These are phyloP conservation scores for Drosophila picticornis DNA, from an alignment of 2,888 invertebrate genomes.

Conservation along the genomic window DNA sequence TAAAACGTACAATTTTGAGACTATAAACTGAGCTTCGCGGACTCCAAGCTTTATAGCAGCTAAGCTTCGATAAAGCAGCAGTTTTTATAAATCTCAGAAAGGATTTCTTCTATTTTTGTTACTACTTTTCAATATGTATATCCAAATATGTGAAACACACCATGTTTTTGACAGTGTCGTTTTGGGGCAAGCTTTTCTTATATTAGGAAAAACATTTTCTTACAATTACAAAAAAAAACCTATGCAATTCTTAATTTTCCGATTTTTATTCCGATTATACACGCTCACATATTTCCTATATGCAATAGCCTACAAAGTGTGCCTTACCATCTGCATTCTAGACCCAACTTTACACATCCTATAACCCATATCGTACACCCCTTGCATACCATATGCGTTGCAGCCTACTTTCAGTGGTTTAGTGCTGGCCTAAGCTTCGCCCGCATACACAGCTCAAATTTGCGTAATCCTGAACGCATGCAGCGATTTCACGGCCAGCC, in stretches of 20 bases:
- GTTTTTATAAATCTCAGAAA: background rate
- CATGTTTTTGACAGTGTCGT: background rate
- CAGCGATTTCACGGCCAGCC: slow-evolving; percentile 70
- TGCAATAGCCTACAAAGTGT: background rate
- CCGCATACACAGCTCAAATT: slow-evolving; percentile 30
- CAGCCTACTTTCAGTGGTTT: background rate
- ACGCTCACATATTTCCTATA: background rate
- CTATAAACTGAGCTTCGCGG: too few relatives aligned
- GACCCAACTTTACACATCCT: accelerated
- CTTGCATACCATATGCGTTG: background rate
- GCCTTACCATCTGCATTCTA: background rate
- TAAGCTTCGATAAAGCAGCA: background rate
- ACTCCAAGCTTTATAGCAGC: background rate
- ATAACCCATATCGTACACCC: background rate
- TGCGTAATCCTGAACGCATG: slow-evolving; percentile 67
- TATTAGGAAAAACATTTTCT: background rate
- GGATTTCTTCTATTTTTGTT: background rate
- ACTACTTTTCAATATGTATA: background rate
- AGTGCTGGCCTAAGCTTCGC: background rate
- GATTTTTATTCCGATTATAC: background rate
- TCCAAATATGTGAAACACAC: background rate
- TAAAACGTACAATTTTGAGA: too few relatives aligned
- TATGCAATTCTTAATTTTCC: background rate
- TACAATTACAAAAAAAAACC: background rate
- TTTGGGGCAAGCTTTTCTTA: background rate